Base-by-base conservation (phyloP, 2,113 vertebrate species). In the Tupaia tana region DNA sequence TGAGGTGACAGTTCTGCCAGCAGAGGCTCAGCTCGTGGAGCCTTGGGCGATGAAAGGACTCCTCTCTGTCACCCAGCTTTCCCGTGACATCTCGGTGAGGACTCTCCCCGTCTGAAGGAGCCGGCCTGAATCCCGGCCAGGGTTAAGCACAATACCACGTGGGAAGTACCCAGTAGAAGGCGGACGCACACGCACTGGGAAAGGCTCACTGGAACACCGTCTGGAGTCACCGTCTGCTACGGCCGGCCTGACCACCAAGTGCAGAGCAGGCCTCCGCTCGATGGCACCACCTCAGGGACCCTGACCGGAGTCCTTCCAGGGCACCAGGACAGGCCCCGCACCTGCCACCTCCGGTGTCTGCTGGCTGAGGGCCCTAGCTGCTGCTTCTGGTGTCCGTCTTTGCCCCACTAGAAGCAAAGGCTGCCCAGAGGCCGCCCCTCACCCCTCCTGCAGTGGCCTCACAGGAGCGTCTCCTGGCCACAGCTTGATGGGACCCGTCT, bases 121-220 rank as follows among this genome's bases (percentile, higher is more conserved):
- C 61, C 0, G 13, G 75, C 22, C 19, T 9, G 12, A 59, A 43
- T n/a, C 12, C 6, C 0, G n/a, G 52, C 54, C 75, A 70, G 67
- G 56, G 34, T 31, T 52, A 58, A 67, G 85, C 63, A 24, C 58
- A 58, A 63, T 3, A 52, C 29, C 78, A 27, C 7, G 7, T 9
- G 71, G 73, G 67, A 92, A 74, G 12, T 24, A 8, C 27, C 34
- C 27, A 29, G 67, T 34, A 43, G 43, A 81, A 24, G 25, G 31
- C 59, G 10, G 18, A 31, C 1, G 25, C 1, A 9, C 0, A 0
- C 52, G 11, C 1, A 18, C 16, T 59, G 29, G 31, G 52, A 63
- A 25, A 69, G 0, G 0, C 4, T 2, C 29, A 3, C 0, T 1
- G 4, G 34, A 1, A 3, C 64, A n/a, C 34, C 9, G 0, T 13